Percentiles rank a stretch among this genome's conserved stretches.
These are phyloP conservation scores for Oxygymnocypris stewartii DNA, from an alignment of 2,113 vertebrate species.

Conservation along the genomic window DNA sequence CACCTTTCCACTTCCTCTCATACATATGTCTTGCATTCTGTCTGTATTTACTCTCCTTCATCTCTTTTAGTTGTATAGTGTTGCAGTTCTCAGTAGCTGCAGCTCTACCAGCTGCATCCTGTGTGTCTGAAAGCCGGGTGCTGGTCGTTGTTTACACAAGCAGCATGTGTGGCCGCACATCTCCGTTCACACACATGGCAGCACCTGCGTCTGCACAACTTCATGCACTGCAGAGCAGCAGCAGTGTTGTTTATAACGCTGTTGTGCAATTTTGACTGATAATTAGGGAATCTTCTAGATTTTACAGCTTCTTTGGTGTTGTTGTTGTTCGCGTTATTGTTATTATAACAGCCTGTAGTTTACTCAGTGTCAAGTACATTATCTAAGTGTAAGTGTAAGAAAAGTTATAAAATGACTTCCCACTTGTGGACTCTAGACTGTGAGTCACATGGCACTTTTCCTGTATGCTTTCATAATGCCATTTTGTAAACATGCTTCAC, in stretches of 20 bases:
- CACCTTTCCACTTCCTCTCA: not conserved
- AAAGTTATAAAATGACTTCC: constrained; percentile 30
- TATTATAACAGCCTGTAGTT: constrained; percentile 26
- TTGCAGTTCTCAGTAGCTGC: too few species aligned
- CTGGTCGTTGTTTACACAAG: constrained; percentile 20
- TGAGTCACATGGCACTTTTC: constrained; percentile 29
- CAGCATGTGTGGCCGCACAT: not conserved
- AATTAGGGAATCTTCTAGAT: not conserved
- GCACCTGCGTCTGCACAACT: constrained; percentile 18
- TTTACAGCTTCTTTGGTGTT: constrained; percentile 8
- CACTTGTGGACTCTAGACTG: constrained; percentile 11
- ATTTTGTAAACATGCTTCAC: constrained; percentile 1
- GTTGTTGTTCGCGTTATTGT: not conserved
- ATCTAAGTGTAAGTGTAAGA: constrained; percentile 25
- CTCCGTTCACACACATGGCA: constrained; percentile 23
- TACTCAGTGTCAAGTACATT: constrained; percentile 26
- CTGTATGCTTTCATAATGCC: constrained; percentile 7
- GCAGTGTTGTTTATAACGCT: not conserved
- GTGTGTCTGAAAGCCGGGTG: constrained; percentile 50
- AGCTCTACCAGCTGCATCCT: constrained; percentile 68
- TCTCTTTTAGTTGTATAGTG: not conserved
- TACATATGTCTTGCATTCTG: not conserved
- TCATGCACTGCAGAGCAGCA: constrained; percentile 14
- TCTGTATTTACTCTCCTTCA: not conserved
- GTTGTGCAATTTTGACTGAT: not conserved